Base-by-base conservation (phyloP, 2,113 vertebrate genomes). In the Phyllostomus discolor region DNA sequence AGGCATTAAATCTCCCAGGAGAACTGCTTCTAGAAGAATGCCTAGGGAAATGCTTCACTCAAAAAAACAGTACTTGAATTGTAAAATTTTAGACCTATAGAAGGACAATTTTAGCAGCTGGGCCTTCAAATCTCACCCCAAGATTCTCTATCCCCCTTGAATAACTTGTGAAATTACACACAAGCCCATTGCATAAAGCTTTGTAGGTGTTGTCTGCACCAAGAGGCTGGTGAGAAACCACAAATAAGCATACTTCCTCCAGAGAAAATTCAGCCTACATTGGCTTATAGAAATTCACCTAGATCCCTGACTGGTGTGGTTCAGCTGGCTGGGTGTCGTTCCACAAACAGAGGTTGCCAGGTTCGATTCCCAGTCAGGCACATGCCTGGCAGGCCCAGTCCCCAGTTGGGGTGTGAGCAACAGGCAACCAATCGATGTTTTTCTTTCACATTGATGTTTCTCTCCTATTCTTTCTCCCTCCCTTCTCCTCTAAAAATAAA, bases 231-330 rank as follows among this genome's bases (percentile, higher is more conserved):
- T 84, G 38, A 87, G 95, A 97, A 98, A 98, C 20, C 59, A 66
- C 88, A 98, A 96, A 86, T 78, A 97, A 97, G 38, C 57, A 81
- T 78, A 97, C 75, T 98, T 97, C 94, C 88, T 98, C 97, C 93
- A 94, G 97, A 98, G 91, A 92, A 98, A 64, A 92, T 16, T 87
- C 97, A 95, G 79, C 84, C 62, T 43, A 50, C n/a, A 59, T 50
- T 73, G 95, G 90, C 92, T 97, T 97, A 93, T 91, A 97, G 86
- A 95, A 97, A 92, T 79, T 96, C 86, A 95, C 10, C 52, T 31
- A 64, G 62, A 64, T 10, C 28, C 59, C 28, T 64, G 62, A 64
- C 62, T 26, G 28, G 62, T 31, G 2, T 31, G 62, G 62, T 26
- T 64, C 26, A 64, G 11, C 5, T 64, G 62, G 26, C 14, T 31